A percentile compares a stretch with the other conserved stretches of the same genome.
Evolutionary conservation across 2,797 vertebrate genomes (phyloP).

Genomic region (Scomberomorus guttatus): DNA sequence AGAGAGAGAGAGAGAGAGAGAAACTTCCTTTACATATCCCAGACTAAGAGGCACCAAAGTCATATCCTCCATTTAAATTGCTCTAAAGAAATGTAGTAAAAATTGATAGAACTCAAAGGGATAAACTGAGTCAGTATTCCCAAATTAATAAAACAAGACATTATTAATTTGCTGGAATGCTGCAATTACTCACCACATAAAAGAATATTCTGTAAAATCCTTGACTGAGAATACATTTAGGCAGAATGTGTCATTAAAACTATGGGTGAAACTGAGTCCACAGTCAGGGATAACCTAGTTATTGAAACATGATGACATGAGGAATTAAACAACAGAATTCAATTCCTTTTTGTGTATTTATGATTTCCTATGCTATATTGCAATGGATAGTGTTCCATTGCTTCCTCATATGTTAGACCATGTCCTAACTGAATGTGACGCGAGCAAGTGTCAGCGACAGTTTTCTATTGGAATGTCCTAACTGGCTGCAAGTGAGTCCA

Average conservation of each 20-base stretch:
- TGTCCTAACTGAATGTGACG: too few species aligned
- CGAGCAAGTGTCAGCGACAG: too few species aligned
- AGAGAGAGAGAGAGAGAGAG: background rate
- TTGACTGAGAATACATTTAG: background rate
- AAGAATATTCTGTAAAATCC: background rate
- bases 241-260: background rate
- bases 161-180: background rate
- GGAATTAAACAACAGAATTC: background rate
- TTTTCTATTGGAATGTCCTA: too few species aligned
- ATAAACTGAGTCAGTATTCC: slow-evolving; percentile 11
- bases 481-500: too few species aligned
- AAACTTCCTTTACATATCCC: slow-evolving; percentile 34
- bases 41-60: slow-evolving; percentile 19
- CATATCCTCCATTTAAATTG: slow-evolving; percentile 17
- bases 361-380: background rate
- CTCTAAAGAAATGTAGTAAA: background rate
- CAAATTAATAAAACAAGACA: background rate
- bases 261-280: background rate
- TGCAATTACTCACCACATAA: background rate
- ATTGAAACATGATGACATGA: background rate
- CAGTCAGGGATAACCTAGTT: background rate
- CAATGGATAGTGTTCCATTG: background rate
- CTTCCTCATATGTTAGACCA: background rate
- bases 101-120: background rate
- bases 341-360: background rate